Evolutionary conservation across 2,888 invertebrate species (phyloP).

Genomic region (Drosophila mimetica): DNA sequence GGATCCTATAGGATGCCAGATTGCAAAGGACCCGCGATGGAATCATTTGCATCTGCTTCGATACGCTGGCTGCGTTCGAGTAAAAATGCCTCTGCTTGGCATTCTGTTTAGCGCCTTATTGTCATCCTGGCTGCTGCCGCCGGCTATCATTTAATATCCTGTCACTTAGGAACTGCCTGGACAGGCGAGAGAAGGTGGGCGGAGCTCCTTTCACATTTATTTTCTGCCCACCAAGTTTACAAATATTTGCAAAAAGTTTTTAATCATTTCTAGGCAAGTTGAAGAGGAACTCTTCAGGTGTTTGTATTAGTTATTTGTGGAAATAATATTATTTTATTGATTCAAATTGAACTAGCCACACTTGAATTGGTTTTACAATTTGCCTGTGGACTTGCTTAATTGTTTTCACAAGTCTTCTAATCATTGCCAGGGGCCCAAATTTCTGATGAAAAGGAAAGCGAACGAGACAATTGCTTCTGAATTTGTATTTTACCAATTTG

Average conservation of each 20-base stretch:
- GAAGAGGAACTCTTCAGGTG: neutral
- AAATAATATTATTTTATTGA: neutral
- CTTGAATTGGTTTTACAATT: neutral
- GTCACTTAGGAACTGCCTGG: constrained; percentile 62
- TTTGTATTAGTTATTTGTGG: neutral
- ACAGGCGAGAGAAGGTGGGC: neutral
- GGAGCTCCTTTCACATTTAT: neutral
- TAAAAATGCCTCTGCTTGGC: constrained; percentile 11
- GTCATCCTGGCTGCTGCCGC: constrained; percentile 15
- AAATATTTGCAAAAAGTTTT: constrained; percentile 9
- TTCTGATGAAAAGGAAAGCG: neutral
- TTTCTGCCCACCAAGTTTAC: neutral
- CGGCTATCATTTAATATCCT: constrained; percentile 78
- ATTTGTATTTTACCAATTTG: neutral
- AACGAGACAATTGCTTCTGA: neutral
- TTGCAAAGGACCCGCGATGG: neutral
- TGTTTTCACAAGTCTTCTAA: neutral
- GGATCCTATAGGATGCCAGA: neutral
- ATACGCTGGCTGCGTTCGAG: constrained; percentile 15
- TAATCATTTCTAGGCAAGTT: neutral
- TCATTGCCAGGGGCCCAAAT: neutral
- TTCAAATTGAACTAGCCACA: neutral
- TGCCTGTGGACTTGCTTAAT: too few species aligned
- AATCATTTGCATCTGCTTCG: constrained; percentile 33
- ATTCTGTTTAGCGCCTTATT: constrained; percentile 12